These are phyloP conservation scores for Orientallactaga sibirica DNA, from an alignment of 2,797 vertebrate species.

Conservation along the genomic window DNA sequence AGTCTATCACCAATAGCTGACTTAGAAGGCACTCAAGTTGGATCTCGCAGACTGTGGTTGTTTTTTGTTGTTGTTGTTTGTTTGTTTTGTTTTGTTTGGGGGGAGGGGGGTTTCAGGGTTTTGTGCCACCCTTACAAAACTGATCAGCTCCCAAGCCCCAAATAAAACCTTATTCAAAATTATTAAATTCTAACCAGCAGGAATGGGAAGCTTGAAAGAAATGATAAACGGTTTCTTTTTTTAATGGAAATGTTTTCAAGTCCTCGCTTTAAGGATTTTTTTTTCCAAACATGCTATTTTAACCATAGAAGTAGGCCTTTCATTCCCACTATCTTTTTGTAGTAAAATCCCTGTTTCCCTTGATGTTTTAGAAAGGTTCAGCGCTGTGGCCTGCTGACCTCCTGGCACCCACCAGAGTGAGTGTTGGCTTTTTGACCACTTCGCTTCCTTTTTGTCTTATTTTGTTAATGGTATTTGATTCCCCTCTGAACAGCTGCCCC, in stretches of 20 bases:
- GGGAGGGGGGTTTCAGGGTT: neutral
- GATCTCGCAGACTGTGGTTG: neutral
- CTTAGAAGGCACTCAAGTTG: conserved; percentile 14
- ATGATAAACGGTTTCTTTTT: neutral
- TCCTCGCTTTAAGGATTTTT: neutral
- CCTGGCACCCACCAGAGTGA: neutral
- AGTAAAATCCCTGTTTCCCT: neutral
- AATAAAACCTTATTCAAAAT: neutral
- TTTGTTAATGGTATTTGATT: neutral
- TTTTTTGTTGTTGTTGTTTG: neutral
- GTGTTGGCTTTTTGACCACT: neutral
- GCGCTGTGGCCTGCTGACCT: neutral
- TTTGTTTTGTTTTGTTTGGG: neutral
- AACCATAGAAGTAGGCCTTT: neutral
- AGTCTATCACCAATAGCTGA: neutral
- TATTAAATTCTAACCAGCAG: neutral
- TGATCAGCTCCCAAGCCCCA: neutral
- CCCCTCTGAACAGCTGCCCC: neutral
- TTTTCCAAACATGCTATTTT: neutral
- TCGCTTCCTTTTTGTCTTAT: neutral
- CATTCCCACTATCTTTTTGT: neutral
- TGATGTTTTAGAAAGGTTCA: neutral
- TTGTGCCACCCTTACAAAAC: neutral
- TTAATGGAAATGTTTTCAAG: neutral
- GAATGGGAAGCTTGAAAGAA: conserved; percentile 31